phyloP scores from a whole-genome alignment of 2,113 vertebrate species.

The Azemiops feae region DNA sequence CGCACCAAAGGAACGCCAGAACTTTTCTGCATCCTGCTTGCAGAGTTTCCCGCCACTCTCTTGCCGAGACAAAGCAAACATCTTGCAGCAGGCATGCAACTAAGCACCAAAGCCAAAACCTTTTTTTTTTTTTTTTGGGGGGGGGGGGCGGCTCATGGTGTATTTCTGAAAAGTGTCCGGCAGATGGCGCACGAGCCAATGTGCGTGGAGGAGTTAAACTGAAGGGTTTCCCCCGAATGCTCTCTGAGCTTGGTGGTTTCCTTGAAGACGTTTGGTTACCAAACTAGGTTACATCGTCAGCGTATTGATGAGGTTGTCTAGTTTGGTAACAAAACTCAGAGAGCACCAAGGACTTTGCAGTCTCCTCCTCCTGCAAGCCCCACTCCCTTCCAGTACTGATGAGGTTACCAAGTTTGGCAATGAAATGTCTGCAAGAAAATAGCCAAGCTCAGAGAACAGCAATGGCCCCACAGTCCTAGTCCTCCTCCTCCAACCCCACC shows the following conservation, averaged over 20 bases:
- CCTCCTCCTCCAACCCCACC: too few relatives aligned
- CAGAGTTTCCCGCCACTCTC: not conserved
- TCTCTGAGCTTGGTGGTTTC: not conserved
- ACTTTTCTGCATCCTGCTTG: not conserved
- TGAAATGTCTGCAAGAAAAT: too few relatives aligned
- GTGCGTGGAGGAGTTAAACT: not conserved
- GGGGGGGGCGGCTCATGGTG: not conserved
- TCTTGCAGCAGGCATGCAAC: not conserved
- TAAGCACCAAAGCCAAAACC: not conserved
- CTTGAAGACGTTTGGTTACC: not conserved
- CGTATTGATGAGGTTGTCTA: too few relatives aligned
- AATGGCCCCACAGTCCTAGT: too few relatives aligned
- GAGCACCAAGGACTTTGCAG: too few relatives aligned
- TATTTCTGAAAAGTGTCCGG: slow-evolving; percentile 31
- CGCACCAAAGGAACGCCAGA: not conserved
- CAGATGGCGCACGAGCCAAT: slow-evolving; percentile 49
- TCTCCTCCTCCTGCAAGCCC: too few relatives aligned
- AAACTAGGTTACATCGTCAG: not conserved
- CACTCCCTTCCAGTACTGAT: too few relatives aligned
- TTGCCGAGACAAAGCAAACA: not conserved
- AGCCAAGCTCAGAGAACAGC: too few relatives aligned
- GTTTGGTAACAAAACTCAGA: not conserved
- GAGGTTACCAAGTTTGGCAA: too few relatives aligned
- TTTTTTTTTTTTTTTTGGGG: too few relatives aligned
- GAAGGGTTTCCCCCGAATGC: not conserved